These are phyloP conservation scores for Microtus californicus DNA, from an alignment of 2,797 vertebrate genomes.

Conservation along the genomic window DNA sequence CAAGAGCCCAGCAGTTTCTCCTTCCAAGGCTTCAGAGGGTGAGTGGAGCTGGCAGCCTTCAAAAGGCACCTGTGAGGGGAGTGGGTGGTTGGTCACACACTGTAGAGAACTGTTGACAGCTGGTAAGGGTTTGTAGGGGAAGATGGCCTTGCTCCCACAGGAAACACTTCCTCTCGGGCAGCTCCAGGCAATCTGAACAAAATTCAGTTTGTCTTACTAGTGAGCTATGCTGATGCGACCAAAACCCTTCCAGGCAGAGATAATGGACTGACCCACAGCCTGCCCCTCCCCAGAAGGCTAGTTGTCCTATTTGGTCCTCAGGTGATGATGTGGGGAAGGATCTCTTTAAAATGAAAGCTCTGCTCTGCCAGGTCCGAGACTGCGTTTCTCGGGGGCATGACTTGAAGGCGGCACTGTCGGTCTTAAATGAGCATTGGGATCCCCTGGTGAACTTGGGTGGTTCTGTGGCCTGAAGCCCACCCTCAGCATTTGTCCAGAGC, in stretches of 20 bases:
- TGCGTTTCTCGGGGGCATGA: not conserved
- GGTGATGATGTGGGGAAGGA: not conserved
- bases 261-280: not conserved
- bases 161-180: not conserved
- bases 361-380: not conserved
- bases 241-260: not conserved
- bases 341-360: constrained; percentile 39
- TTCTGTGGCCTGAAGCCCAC: not conserved
- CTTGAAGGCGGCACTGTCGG: not conserved
- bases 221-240: not conserved
- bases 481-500: not conserved
- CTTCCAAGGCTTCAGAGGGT: constrained; percentile 91
- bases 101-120: not conserved
- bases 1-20: constrained; percentile 84
- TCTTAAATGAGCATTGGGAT: not conserved
- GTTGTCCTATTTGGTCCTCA: not conserved
- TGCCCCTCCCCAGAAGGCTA: not conserved
- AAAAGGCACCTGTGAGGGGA: not conserved
- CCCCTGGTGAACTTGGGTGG: not conserved
- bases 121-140: not conserved
- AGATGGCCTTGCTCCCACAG: not conserved
- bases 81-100: not conserved
- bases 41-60: constrained; percentile 84
- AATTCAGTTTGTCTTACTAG: not conserved
- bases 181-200: not conserved